These are phyloP conservation scores for Micrasema longulum DNA, from an alignment of 1,140 invertebrate genomes.

Conservation along the genomic window DNA sequence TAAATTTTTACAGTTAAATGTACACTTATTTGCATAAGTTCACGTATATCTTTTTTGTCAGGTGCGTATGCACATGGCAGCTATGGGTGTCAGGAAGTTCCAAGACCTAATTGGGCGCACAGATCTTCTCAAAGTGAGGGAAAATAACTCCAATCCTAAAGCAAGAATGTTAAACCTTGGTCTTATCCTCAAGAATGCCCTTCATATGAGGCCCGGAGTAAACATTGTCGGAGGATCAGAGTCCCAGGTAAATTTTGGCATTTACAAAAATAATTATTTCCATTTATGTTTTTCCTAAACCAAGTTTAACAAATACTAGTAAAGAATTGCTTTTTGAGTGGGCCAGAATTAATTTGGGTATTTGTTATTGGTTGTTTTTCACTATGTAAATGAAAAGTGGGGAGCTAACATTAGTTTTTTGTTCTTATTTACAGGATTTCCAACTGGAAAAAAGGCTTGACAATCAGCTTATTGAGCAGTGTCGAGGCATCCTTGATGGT, in stretches of 20 bases:
- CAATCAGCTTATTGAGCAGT: conserved; percentile 84
- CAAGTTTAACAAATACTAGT: too few relatives aligned
- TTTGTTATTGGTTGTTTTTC: too few relatives aligned
- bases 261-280: too few relatives aligned
- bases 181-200: conserved; percentile 88
- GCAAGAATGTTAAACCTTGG: conserved; percentile 88
- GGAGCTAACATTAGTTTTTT: conserved; percentile 6
- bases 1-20: too few relatives aligned
- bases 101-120: conserved; percentile 96
- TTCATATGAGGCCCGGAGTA: conserved; percentile 88
- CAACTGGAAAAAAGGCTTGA: conserved; percentile 91
- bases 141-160: conserved; percentile 77
- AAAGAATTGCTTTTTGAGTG: too few relatives aligned
- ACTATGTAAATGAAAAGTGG: too few relatives aligned
- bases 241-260: conserved; percentile 64
- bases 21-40: too few relatives aligned
- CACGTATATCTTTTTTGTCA: too few relatives aligned
- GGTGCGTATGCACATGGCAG: conserved; percentile 90
- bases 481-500: conserved; percentile 81
- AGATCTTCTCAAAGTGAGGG: conserved; percentile 82
- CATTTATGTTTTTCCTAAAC: too few relatives aligned
- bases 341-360: too few relatives aligned
- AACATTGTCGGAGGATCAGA: conserved; percentile 93
- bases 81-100: conserved; percentile 88
- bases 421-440: conserved; percentile 79